A percentile compares a stretch with the other conserved stretches of the same genome.
phyloP scores from a whole-genome alignment of 2,888 invertebrate species.

The Orchesellides sinensis region DNA sequence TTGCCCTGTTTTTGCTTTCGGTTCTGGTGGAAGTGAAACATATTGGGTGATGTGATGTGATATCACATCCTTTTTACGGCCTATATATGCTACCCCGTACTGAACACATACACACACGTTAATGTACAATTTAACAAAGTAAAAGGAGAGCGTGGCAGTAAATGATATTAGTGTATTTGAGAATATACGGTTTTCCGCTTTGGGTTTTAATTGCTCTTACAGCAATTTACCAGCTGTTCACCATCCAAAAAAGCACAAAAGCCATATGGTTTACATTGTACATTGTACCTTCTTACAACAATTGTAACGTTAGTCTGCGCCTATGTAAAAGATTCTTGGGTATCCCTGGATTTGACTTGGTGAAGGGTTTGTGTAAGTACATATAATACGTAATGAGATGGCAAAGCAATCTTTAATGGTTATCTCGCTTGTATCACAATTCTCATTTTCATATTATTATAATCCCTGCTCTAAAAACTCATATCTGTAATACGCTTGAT shows the following conservation, averaged over 20 bases:
- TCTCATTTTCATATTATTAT: conserved; percentile 48
- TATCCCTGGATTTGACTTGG: no score
- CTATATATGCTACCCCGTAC: not conserved
- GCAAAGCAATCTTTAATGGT: conserved; percentile 47
- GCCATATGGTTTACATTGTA: conserved; percentile 16
- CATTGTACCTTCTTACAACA: not conserved
- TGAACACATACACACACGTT: not conserved
- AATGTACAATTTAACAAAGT: not conserved
- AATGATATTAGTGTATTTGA: conserved; percentile 16
- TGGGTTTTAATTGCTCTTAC: conserved; percentile 56
- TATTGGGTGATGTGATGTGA: not conserved
- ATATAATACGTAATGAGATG: conserved; percentile 28
- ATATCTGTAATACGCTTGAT: not conserved
- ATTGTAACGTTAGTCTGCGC: no score
- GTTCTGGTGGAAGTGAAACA: not conserved
- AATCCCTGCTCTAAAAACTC: conserved; percentile 28
- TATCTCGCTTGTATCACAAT: conserved; percentile 38
- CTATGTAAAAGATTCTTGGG: no score
- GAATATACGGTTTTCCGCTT: conserved; percentile 29
- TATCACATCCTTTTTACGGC: not conserved
- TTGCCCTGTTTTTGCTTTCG: not conserved
- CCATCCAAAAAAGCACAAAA: conserved; percentile 30
- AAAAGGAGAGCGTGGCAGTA: not conserved
- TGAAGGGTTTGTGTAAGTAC: no score
- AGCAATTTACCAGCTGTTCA: conserved; percentile 47